phyloP scores from a whole-genome alignment of 92 coral and sea anemone genomes.

The Palythoa grandis region DNA sequence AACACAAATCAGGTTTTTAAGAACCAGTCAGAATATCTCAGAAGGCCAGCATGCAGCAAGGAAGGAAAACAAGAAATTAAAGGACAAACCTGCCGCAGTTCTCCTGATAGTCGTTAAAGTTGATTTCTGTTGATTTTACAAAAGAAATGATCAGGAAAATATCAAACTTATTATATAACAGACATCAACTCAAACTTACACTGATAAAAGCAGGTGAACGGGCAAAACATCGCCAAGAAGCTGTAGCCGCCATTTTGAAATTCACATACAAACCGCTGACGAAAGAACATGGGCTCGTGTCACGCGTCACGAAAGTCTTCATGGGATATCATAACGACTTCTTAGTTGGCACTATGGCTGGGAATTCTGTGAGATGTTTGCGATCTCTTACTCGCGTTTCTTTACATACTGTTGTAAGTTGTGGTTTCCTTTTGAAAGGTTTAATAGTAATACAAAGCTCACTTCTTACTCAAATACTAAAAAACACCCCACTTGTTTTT shows the following conservation, averaged over 20 bases:
- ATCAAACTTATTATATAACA: background rate
- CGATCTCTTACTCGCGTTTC: slow-evolving; percentile 76
- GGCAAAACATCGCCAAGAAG: slow-evolving; percentile 71
- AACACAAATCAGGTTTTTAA: too few species aligned
- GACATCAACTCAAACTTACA: slow-evolving; percentile 41
- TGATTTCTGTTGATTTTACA: slow-evolving; percentile 19
- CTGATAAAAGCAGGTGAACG: slow-evolving; percentile 68
- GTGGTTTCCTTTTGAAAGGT: background rate
- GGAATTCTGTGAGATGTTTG: slow-evolving; percentile 81
- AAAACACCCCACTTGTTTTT: background rate
- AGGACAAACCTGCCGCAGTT: slow-evolving; percentile 9
- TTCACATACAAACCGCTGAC: slow-evolving; percentile 24
- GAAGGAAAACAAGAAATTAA: background rate
- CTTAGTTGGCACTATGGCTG: slow-evolving; percentile 68
- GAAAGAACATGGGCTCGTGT: background rate
- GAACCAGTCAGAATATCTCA: background rate
- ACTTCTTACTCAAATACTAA: background rate
- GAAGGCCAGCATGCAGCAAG: background rate
- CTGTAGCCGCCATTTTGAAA: slow-evolving; percentile 85
- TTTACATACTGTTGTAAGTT: slow-evolving; percentile 62
- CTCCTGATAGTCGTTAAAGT: slow-evolving; percentile 22
- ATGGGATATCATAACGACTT: slow-evolving; percentile 51
- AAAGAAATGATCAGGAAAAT: background rate
- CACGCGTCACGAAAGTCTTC: slow-evolving; percentile 27
- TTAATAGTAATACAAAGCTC: background rate